Evolutionary conservation across 2,797 vertebrate genomes (phyloP).

Genomic region (Labeo calbasu): DNA sequence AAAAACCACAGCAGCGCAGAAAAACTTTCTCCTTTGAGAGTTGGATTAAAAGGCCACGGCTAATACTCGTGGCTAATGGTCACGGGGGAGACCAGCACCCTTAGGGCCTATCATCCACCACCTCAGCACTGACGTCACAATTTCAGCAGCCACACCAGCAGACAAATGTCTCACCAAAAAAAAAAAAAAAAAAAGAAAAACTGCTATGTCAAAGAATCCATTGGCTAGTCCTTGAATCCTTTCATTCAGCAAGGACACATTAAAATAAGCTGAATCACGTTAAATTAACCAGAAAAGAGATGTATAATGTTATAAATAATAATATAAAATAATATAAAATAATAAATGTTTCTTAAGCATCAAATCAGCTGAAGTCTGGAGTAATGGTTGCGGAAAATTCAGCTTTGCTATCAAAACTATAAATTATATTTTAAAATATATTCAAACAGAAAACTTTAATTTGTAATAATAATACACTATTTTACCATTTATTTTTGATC

Average conservation of each 20-base stretch:
- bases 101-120: background rate
- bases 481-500: background rate
- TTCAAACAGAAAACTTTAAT: background rate
- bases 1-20: background rate
- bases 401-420: background rate
- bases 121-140: background rate
- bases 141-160: background rate
- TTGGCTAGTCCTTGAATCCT: background rate
- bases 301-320: background rate
- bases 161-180: background rate
- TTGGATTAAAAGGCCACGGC: slow-evolving; percentile 19
- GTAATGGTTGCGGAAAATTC: background rate
- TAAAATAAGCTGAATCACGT: background rate
- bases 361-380: background rate
- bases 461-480: background rate
- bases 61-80: slow-evolving; percentile 28
- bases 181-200: background rate
- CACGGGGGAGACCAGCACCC: slow-evolving; percentile 2
- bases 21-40: slow-evolving; percentile 11
- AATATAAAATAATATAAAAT: no score
- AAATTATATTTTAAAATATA: no score
- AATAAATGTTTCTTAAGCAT: background rate
- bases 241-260: background rate
- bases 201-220: background rate
- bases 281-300: background rate